These are phyloP conservation scores for Patella pellucida DNA, from an alignment of 2,888 invertebrate genomes.

Conservation along the genomic window DNA sequence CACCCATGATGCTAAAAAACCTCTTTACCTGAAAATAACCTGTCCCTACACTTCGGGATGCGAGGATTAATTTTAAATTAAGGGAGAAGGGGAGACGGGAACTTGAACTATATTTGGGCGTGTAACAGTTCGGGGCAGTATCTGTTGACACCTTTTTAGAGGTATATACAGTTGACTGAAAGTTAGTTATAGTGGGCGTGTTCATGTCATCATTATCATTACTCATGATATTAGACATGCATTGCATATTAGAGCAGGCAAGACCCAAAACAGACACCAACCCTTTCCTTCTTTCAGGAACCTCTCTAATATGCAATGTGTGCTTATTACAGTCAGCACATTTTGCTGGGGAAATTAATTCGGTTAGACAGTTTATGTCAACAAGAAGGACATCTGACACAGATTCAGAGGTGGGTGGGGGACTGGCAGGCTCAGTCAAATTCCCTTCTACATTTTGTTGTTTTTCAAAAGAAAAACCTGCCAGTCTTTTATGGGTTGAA, in stretches of 20 bases:
- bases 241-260: background rate
- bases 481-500: no score
- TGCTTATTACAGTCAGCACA: background rate
- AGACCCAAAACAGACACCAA: background rate
- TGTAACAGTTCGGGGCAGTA: background rate
- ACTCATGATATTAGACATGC: background rate
- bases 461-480: no score
- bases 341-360: background rate
- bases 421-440: no score
- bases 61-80: no score
- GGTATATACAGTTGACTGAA: background rate
- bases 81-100: no score
- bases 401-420: no score
- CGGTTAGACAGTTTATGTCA: background rate
- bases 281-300: background rate
- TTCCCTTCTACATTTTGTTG: no score
- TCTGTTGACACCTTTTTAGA: background rate
- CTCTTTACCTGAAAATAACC: background rate
- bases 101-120: no score
- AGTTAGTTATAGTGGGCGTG: background rate
- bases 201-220: no score
- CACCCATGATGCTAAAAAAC: no score
- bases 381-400: no score
- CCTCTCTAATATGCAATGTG: background rate
- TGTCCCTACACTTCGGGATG: background rate